Percentiles rank a stretch among this genome's conserved stretches.
Evolutionary conservation across 2,797 vertebrate genomes (phyloP).

Genomic region (Mormyrops boulengeri): DNA sequence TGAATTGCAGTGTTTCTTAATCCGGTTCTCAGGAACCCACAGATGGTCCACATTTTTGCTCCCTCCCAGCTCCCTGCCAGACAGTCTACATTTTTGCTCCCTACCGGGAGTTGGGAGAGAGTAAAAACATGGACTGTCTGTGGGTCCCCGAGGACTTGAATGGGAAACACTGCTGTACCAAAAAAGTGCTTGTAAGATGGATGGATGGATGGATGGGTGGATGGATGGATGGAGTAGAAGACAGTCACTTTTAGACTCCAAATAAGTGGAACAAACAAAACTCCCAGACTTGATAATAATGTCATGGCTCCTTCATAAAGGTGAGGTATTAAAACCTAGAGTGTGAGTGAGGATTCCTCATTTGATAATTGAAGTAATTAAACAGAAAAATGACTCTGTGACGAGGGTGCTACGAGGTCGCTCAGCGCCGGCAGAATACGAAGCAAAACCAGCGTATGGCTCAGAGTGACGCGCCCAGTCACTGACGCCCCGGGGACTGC

Average conservation of each 20-base stretch:
- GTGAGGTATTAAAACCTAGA: not conserved
- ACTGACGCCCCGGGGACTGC: not conserved
- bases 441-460: not conserved
- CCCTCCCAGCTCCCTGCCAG: not conserved
- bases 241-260: not conserved
- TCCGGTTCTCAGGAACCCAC: not conserved
- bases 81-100: not conserved
- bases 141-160: not conserved
- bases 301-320: not conserved
- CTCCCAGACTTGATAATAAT: not conserved
- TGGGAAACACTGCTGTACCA: not conserved
- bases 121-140: not conserved
- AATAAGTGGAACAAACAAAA: not conserved
- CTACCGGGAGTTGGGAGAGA: not conserved
- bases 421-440: not conserved
- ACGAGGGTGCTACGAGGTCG: not conserved
- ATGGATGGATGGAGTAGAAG: not conserved
- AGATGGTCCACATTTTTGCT: not conserved
- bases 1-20: not conserved
- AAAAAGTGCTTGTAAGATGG: not conserved
- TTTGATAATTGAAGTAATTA: not conserved
- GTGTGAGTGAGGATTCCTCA: not conserved
- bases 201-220: not conserved
- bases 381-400: not conserved
- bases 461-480: not conserved